These are phyloP conservation scores for Microchrysa polita DNA, from an alignment of 2,888 invertebrate species.

Conservation along the genomic window DNA sequence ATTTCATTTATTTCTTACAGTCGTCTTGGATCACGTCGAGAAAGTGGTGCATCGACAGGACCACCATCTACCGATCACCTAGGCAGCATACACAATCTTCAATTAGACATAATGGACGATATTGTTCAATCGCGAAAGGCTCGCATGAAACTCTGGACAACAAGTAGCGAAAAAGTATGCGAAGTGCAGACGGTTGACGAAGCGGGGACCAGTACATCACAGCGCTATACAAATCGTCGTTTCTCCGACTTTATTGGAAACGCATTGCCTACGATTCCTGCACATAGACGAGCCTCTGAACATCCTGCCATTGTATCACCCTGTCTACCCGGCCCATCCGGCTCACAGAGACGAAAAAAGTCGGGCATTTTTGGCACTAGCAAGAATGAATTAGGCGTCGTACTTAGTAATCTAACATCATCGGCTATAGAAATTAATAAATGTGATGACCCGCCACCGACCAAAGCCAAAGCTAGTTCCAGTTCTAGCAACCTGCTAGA, in stretches of 20 bases:
- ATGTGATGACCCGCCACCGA: slow-evolving; percentile 67
- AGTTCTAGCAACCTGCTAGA: slow-evolving; percentile 57
- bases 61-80: slow-evolving; percentile 77
- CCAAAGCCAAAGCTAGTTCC: slow-evolving; percentile 53
- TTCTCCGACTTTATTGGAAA: slow-evolving; percentile 77
- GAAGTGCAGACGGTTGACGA: slow-evolving; percentile 85
- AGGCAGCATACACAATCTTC: slow-evolving; percentile 84
- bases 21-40: slow-evolving; percentile 58
- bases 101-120: slow-evolving; percentile 89
- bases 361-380: slow-evolving; percentile 81
- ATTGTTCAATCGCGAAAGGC: slow-evolving; percentile 85
- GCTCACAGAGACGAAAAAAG: slow-evolving; percentile 58
- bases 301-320: slow-evolving; percentile 69
- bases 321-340: slow-evolving; percentile 54
- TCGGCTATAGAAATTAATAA: slow-evolving; percentile 83
- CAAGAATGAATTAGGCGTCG: slow-evolving; percentile 77
- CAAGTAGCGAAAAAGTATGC: slow-evolving; percentile 81
- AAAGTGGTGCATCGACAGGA: slow-evolving; percentile 66
- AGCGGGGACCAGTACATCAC: slow-evolving; percentile 66
- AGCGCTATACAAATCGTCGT: slow-evolving; percentile 72
- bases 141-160: slow-evolving; percentile 85
- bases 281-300: slow-evolving; percentile 76
- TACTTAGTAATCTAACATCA: slow-evolving; percentile 75
- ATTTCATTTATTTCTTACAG: slow-evolving; percentile 15
- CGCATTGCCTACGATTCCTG: slow-evolving; percentile 67